These are phyloP conservation scores for Cataglyphis cursor DNA, from an alignment of 2,888 invertebrate species.

Conservation along the genomic window DNA sequence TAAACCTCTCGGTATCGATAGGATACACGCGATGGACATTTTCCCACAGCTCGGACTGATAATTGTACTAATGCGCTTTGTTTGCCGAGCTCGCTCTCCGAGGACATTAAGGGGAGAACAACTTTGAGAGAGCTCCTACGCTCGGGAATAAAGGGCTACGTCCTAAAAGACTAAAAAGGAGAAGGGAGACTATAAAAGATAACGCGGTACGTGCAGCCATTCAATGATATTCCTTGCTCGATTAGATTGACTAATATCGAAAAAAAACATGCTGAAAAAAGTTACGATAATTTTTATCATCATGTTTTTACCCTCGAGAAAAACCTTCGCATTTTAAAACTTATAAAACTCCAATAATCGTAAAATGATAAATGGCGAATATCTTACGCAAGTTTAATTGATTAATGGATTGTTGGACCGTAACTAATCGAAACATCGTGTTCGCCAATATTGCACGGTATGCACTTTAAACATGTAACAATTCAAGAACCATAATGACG, in stretches of 20 bases:
- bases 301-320: background rate
- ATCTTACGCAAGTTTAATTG: slow-evolving; percentile 28
- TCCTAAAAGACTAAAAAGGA: slow-evolving; percentile 6
- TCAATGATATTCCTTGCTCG: slow-evolving; percentile 20
- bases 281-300: background rate
- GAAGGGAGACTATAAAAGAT: slow-evolving; percentile 58
- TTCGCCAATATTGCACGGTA: slow-evolving; percentile 1
- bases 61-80: slow-evolving; percentile 78
- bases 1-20: slow-evolving; percentile 68
- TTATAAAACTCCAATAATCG: background rate
- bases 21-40: slow-evolving; percentile 60
- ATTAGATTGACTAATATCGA: background rate
- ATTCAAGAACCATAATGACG: slow-evolving; percentile 15
- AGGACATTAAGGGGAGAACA: slow-evolving; percentile 62
- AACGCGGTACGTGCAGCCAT: slow-evolving; percentile 55
- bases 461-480: slow-evolving; percentile 25
- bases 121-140: slow-evolving; percentile 58
- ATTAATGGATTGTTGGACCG: slow-evolving; percentile 5
- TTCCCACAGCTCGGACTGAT: slow-evolving; percentile 76
- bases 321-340: background rate
- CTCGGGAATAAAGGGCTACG: slow-evolving; percentile 33
- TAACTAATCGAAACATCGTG: slow-evolving; percentile 6
- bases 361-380: slow-evolving; percentile 15
- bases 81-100: slow-evolving; percentile 69
- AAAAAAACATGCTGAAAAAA: slow-evolving; percentile 8